phyloP scores from a whole-genome alignment of 2,888 invertebrate species.

The Cheilosia urbana region DNA sequence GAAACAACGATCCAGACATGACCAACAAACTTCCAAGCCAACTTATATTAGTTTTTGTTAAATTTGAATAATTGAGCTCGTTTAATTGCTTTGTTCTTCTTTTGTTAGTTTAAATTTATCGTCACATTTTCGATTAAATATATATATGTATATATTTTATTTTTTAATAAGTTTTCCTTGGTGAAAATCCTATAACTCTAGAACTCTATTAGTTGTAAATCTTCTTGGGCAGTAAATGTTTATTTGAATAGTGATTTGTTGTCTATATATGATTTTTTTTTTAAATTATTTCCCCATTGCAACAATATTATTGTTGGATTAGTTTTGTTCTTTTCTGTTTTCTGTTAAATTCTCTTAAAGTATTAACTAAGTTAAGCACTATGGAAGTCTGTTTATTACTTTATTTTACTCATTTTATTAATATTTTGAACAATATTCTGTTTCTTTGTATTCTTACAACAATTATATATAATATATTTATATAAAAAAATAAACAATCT shows the following conservation, averaged over 20 bases:
- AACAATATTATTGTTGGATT: constrained; percentile 54
- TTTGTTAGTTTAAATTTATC: constrained; percentile 27
- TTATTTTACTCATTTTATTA: constrained; percentile 58
- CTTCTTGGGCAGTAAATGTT: constrained; percentile 75
- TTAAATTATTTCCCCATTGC: constrained; percentile 35
- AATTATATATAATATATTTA: constrained; percentile 53
- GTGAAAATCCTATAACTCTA: constrained; percentile 74
- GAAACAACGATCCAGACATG: constrained; percentile 7
- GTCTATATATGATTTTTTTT: constrained; percentile 37
- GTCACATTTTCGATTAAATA: constrained; percentile 25
- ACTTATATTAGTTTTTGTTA: neutral
- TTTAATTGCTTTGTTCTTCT: constrained; percentile 12
- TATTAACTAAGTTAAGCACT: constrained; percentile 68
- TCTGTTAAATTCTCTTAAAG: constrained; percentile 41
- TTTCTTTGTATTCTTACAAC: constrained; percentile 44
- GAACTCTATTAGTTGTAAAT: constrained; percentile 74
- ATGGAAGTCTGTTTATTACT: constrained; percentile 74
- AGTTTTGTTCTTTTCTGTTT: constrained; percentile 12
- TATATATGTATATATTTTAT: neutral
- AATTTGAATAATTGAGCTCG: constrained; percentile 37
- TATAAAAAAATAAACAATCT: constrained; percentile 64
- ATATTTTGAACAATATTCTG: constrained; percentile 53
- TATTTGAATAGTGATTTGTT: constrained; percentile 72
- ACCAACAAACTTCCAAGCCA: constrained; percentile 5
- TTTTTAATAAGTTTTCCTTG: constrained; percentile 45